These are phyloP conservation scores for Laticauda laticaudata DNA, from an alignment of 2,113 vertebrate species.

Conservation along the genomic window DNA sequence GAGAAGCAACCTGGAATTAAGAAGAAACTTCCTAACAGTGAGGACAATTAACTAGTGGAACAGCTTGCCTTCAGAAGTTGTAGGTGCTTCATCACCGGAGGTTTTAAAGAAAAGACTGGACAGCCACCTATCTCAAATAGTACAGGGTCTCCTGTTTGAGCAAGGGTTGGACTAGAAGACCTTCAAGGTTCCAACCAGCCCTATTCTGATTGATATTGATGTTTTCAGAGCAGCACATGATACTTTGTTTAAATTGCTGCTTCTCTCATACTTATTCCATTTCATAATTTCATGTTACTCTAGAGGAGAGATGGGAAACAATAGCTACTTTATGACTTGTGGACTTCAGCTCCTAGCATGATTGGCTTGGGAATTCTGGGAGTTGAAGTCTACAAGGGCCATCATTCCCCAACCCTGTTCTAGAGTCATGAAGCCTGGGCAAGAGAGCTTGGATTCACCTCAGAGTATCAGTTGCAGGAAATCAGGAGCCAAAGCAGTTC, in stretches of 20 bases:
- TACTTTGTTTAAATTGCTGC: neutral
- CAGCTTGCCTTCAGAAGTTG: too few species aligned
- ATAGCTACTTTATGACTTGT: neutral
- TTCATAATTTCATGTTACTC: neutral
- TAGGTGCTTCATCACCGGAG: too few species aligned
- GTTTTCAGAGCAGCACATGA: neutral
- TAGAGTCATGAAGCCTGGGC: neutral
- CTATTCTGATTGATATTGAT: neutral
- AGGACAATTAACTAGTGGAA: too few species aligned
- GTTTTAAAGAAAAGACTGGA: too few species aligned
- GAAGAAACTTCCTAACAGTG: too few species aligned
- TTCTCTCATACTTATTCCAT: neutral
- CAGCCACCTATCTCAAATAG: too few species aligned
- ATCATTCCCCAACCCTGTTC: neutral
- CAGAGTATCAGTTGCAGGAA: neutral
- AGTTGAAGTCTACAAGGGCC: neutral
- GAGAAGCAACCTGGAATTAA: too few species aligned
- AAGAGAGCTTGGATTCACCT: neutral
- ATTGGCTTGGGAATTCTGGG: neutral
- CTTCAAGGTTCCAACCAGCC: too few species aligned
- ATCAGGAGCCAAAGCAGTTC: neutral
- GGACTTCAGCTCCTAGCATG: neutral
- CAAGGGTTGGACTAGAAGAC: too few species aligned
- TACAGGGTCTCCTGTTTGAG: too few species aligned
- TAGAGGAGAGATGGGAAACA: neutral